Conservation (phyloP, 2,113 vertebrate species). For the Mesitornis unicolor region DNA sequence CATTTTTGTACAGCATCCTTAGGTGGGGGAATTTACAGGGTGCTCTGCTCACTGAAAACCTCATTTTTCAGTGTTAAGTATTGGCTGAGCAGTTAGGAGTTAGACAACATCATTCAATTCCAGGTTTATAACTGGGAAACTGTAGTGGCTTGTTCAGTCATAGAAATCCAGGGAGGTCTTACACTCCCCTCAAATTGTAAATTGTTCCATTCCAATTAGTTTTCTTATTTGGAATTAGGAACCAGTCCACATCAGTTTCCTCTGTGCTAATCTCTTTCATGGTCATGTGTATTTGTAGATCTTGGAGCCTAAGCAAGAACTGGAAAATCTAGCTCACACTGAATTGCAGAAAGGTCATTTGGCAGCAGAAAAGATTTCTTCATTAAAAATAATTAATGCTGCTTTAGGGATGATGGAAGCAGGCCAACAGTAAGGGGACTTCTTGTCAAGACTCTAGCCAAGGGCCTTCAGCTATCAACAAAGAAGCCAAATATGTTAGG, state of each 20-base stretch:
- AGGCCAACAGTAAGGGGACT: slow-evolving; percentile 46
- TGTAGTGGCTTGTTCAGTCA: neutral
- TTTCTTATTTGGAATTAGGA: slow-evolving; percentile 30
- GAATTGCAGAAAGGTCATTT: slow-evolving; percentile 48
- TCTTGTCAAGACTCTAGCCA: slow-evolving; percentile 55
- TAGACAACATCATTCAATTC: neutral
- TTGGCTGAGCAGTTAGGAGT: neutral
- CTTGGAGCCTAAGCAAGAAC: slow-evolving; percentile 34
- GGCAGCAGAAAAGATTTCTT: slow-evolving; percentile 57
- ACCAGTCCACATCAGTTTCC: slow-evolving; percentile 22
- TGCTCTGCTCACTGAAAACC: neutral
- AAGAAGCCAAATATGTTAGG: slow-evolving; percentile 39
- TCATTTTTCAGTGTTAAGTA: neutral
- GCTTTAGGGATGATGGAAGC: slow-evolving; percentile 48
- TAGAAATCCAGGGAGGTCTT: neutral
- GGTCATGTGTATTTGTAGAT: slow-evolving; percentile 26
- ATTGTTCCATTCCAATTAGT: slow-evolving; percentile 33
- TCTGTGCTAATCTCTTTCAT: slow-evolving; percentile 41
- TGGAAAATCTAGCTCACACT: slow-evolving; percentile 49
- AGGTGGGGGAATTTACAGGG: neutral
- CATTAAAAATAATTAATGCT: slow-evolving; percentile 67
- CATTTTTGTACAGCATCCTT: neutral
- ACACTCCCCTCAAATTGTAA: neutral
- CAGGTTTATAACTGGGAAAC: neutral
- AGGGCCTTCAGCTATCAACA: slow-evolving; percentile 35